Percentiles rank a stretch among this genome's conserved stretches.
These are phyloP conservation scores for Luscinia megarhynchos DNA, from an alignment of 2,797 vertebrate genomes.

Conservation along the genomic window DNA sequence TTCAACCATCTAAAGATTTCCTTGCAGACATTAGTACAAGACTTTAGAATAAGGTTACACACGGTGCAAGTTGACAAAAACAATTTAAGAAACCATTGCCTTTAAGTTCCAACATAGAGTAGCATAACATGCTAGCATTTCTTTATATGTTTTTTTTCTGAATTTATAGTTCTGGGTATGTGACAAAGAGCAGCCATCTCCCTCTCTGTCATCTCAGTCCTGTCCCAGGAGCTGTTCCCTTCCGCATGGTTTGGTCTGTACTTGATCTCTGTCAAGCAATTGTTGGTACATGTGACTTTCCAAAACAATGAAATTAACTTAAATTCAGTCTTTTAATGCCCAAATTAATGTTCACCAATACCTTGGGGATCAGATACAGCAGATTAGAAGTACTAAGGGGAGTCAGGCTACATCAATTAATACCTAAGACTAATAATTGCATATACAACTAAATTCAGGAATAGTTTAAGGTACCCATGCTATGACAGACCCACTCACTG, in stretches of 20 bases:
- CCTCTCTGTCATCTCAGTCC: not conserved
- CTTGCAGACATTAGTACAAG: not conserved
- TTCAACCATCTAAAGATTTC: not conserved
- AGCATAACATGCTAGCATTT: not conserved
- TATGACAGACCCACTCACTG: not conserved
- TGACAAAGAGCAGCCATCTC: not conserved
- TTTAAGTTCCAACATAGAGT: not conserved
- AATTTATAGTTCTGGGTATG: not conserved
- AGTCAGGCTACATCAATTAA: conserved; percentile 78
- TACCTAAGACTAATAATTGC: conserved; percentile 75
- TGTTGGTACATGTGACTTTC: not conserved
- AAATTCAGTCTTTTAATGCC: conserved; percentile 62
- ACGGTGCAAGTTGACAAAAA: not conserved
- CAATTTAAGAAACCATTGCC: not conserved
- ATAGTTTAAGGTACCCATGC: not conserved
- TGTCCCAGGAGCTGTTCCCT: not conserved
- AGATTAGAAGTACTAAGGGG: conserved; percentile 73
- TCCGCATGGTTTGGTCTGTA: not conserved
- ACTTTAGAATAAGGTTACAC: not conserved
- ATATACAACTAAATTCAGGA: conserved; percentile 41
- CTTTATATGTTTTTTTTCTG: not conserved
- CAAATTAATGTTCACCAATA: conserved; percentile 74
- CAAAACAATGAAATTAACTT: conserved; percentile 64
- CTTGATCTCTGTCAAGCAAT: conserved; percentile 5
- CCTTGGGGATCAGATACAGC: conserved; percentile 66